Conservation (phyloP, 2,888 invertebrate species). For the Watsonalla cultraria region DNA sequence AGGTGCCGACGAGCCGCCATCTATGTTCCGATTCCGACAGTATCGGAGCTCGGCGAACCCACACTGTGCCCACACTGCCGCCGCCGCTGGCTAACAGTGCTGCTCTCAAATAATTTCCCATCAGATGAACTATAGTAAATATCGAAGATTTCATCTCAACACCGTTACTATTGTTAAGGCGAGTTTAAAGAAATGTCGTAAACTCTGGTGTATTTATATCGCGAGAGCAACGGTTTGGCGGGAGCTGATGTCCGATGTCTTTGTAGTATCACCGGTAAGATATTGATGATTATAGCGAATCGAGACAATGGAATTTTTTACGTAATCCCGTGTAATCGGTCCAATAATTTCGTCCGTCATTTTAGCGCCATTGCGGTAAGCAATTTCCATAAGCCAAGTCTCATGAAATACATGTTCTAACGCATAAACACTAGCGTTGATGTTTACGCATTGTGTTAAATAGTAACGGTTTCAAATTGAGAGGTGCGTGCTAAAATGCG, state of each 20-base stretch:
- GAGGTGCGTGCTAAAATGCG: slow-evolving; percentile 70
- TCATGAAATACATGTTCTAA: slow-evolving; percentile 33
- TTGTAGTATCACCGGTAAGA: no score
- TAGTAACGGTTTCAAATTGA: slow-evolving; percentile 56
- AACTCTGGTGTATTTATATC: slow-evolving; percentile 20
- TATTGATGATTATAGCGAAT: no score
- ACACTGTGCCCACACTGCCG: slow-evolving; percentile 8
- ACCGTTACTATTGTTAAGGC: slow-evolving; percentile 5
- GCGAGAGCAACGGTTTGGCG: slow-evolving; percentile 28
- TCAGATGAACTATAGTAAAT: slow-evolving; percentile 22
- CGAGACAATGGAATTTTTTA: no score
- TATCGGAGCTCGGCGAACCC: slow-evolving; percentile 20
- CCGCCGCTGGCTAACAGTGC: slow-evolving; percentile 49
- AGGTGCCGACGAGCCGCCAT: slow-evolving; percentile 54
- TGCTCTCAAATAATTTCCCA: slow-evolving; percentile 57
- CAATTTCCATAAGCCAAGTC: slow-evolving; percentile 14
- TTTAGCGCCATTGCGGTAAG: slow-evolving; percentile 31
- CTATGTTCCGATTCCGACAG: slow-evolving; percentile 26
- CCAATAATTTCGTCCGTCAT: neutral
- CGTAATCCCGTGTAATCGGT: slow-evolving; percentile 1
- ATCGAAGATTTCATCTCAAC: slow-evolving; percentile 18
- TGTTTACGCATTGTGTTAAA: slow-evolving; percentile 57
- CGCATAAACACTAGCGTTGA: slow-evolving; percentile 35
- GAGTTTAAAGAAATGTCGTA: slow-evolving; percentile 4
- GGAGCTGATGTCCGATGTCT: slow-evolving; percentile 11